Evolutionary conservation across 2,888 invertebrate species (phyloP), one percentile per base, ranked within the genome.

Genomic region (Philereme transversata): DNA sequence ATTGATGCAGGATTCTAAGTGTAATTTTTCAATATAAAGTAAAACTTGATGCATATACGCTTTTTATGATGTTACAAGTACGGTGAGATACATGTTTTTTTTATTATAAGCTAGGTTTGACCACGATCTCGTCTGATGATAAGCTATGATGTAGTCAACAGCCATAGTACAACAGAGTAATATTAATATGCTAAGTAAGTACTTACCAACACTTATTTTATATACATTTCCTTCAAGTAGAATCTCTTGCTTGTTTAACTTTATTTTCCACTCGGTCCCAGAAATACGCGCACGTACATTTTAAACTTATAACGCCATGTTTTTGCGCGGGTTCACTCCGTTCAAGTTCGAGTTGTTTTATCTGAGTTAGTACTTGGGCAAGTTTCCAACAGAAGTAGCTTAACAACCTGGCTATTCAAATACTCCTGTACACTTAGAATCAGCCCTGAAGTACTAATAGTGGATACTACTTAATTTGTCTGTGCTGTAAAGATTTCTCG

Each of bases 301-400:
- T 63, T 58, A 62, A 60, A 65, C 60, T 48, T 57, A 57, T 61
- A 57, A 40, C 45, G 61, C 60, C 47, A 40, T 65, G 67, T 69
- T 69, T 67, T 69, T 69, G 65, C 54, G 54, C 62, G 45, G 54
- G 57, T 58, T 61, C 69, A 66, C 54, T 55, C 59, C 60, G 66
- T 64, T 65, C 67, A 69, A 63, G 69, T 69, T 67, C 62, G 65
- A 65, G 69, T 65, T 64, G 67, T 67, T 66, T 66, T 64, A 67
- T 69, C 67, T 64, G 65, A 64, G 62, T 65, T 62, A 67, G 65
- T 64, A 53, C 63, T 52, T 56, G 51, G 46, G 10, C 56, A 58
- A 43, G 50, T 52, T 47, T 49, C 51, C 54, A 57, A 57, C 53
- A 49, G 8, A 57, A 53, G 41, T 57, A 35, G 49, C 53, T 57